phyloP scores from a whole-genome alignment of 2,888 invertebrate species.

The Mythimna lalbum region DNA sequence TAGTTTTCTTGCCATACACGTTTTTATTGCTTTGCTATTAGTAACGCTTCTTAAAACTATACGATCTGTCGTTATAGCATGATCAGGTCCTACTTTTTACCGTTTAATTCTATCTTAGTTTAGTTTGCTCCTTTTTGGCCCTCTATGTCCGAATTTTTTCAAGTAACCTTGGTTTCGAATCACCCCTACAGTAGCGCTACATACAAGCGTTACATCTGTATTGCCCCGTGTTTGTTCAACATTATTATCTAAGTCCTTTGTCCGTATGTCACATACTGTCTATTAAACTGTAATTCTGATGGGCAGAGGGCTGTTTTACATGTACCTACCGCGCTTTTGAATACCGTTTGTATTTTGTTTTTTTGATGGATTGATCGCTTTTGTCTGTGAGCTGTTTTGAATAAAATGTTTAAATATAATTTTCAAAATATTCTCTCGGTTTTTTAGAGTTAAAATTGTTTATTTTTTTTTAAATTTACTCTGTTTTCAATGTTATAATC shows the following conservation, averaged over 20 bases:
- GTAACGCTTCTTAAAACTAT: too few species aligned
- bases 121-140: neutral
- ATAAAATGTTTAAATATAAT: constrained; percentile 4
- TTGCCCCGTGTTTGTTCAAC: constrained; percentile 48
- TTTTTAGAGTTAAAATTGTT: too few species aligned
- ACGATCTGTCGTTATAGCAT: too few species aligned
- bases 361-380: constrained; percentile 10
- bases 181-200: constrained; percentile 38
- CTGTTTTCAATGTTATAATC: too few species aligned
- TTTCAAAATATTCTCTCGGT: neutral
- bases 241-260: constrained; percentile 60
- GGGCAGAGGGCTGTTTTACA: constrained; percentile 29
- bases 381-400: constrained; percentile 3
- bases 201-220: constrained; percentile 57
- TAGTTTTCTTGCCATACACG: too few species aligned
- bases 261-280: constrained; percentile 59
- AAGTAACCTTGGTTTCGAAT: neutral
- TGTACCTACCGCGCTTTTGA: constrained; percentile 33
- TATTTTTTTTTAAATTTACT: too few species aligned
- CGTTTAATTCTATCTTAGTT: too few species aligned
- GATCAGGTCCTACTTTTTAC: too few species aligned
- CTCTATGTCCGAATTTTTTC: constrained; percentile 12
- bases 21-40: too few species aligned
- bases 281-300: constrained; percentile 61
- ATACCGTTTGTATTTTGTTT: constrained; percentile 23